These are phyloP conservation scores for Syngnathus scovelli DNA, from an alignment of 2,113 vertebrate genomes.

Conservation along the genomic window DNA sequence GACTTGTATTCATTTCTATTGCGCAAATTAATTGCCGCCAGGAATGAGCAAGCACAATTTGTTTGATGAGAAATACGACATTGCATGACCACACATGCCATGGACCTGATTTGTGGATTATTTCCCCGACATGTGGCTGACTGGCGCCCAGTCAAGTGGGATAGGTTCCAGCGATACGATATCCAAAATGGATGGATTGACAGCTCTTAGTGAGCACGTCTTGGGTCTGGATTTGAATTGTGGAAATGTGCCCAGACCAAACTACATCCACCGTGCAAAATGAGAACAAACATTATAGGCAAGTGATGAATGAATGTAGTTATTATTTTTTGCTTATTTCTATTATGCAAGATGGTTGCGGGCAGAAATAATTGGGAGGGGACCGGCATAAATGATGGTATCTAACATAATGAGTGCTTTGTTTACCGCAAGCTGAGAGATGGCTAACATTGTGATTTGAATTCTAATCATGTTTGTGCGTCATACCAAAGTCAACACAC, in stretches of 20 bases:
- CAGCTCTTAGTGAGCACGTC: no score
- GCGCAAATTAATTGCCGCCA: no score
- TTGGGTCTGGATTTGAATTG: no score
- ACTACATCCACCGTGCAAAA: not conserved
- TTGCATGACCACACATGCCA: no score
- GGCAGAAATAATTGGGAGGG: not conserved
- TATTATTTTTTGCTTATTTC: not conserved
- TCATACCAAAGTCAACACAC: not conserved
- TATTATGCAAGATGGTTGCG: not conserved
- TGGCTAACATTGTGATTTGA: conserved; percentile 4
- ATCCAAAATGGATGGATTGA: no score
- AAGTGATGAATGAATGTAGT: not conserved
- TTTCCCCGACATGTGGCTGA: not conserved
- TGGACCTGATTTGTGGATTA: not conserved
- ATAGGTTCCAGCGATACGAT: not conserved
- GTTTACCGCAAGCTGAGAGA: conserved; percentile 1
- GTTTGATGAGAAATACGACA: no score
- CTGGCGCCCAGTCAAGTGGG: not conserved
- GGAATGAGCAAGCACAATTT: no score
- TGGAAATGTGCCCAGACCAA: no score
- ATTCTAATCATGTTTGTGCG: conserved; percentile 3
- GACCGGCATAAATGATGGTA: not conserved
- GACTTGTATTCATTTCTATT: no score
- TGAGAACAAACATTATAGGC: not conserved
- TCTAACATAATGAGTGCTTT: conserved; percentile 8